These are phyloP conservation scores for Chymomyza costata DNA, from an alignment of 1,140 invertebrate genomes.

Conservation along the genomic window DNA sequence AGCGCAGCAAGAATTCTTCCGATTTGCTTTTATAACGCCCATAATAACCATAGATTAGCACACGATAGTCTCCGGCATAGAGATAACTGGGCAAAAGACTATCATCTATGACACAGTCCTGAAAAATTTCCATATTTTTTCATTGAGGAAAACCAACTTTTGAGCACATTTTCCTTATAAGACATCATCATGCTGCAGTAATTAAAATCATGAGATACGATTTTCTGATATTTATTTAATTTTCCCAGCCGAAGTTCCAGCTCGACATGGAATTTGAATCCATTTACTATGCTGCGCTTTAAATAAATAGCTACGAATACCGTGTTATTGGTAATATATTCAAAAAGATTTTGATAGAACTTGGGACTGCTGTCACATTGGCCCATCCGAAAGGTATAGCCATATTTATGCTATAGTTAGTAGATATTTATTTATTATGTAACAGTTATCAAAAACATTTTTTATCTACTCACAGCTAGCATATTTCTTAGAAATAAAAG, in stretches of 20 bases:
- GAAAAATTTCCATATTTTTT: conserved; percentile 37
- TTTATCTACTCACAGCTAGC: too few species aligned
- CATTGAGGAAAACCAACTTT: conserved; percentile 32
- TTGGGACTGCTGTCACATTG: background rate
- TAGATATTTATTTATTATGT: too few species aligned
- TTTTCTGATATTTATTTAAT: conserved; percentile 25
- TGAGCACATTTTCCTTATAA: conserved; percentile 30
- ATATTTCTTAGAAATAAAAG: too few species aligned
- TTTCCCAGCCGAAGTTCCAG: conserved; percentile 32
- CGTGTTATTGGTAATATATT: conserved; percentile 1
- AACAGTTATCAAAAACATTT: too few species aligned
- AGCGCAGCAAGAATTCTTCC: too few species aligned
- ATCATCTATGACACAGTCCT: conserved; percentile 29
- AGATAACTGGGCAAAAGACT: conserved; percentile 36
- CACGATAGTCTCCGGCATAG: conserved; percentile 38
- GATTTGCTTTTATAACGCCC: conserved; percentile 17
- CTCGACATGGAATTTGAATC: conserved; percentile 24
- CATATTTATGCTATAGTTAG: too few species aligned
- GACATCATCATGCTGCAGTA: conserved; percentile 30
- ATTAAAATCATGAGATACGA: conserved; percentile 36
- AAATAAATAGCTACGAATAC: conserved; percentile 21
- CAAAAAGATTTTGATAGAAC: conserved; percentile 16
- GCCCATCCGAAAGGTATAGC: background rate
- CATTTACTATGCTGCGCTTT: conserved; percentile 15
- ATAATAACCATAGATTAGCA: conserved; percentile 7